Base-by-base conservation (phyloP, 2,113 vertebrate genomes). In the Tragulus kanchil region DNA sequence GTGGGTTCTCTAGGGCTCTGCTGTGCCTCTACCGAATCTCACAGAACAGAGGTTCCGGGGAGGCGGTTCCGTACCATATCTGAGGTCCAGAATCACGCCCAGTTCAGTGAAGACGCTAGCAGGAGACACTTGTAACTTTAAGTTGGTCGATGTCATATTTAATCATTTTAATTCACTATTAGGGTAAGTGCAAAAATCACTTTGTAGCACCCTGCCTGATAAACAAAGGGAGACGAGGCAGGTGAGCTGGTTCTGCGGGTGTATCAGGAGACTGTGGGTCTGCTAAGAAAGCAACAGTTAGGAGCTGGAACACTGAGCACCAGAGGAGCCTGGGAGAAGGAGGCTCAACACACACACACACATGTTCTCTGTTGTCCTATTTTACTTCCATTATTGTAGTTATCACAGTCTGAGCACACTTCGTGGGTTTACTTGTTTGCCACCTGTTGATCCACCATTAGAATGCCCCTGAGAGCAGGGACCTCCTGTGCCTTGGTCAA, bases 51-150 rank as follows among this genome's bases (percentile, higher is more conserved):
- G n/a, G 16, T 50, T 26, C 19, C 64, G n/a, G 10, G 54, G 26
- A 56, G 8, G 23, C 48, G 26, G 21, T 77, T 36, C 36, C 75
- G 26, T 11, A 25, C 58, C 83, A 26, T 1, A 31, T 15, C n/a
- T 2, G 3, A 11, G 17, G 17, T 16, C 71, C 69, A 71, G 36
- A 25, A 7, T n/a, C 13, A 0, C 0, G 7, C 12, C 23, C 0
- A 17, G 52, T 23, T 61, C 16, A 5, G 19, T 12, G 42, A 81
- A 59, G 48, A 58, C 84, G 26, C 1, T 28, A 42, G 19, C 48
- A 85, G 56, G 28, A 94, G 11, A 26, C 13, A 36, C 56, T 26
- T 62, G 12, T 23, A 17, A 67, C 10, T 82, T 28, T 69, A 88
- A 73, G 12, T 42, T 58, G 50, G 26, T 6, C 42, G 56, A 31